Evolutionary conservation across 1,140 invertebrate species (phyloP), one percentile per base, ranked within the genome.

Genomic region (Lucilia sericata): DNA sequence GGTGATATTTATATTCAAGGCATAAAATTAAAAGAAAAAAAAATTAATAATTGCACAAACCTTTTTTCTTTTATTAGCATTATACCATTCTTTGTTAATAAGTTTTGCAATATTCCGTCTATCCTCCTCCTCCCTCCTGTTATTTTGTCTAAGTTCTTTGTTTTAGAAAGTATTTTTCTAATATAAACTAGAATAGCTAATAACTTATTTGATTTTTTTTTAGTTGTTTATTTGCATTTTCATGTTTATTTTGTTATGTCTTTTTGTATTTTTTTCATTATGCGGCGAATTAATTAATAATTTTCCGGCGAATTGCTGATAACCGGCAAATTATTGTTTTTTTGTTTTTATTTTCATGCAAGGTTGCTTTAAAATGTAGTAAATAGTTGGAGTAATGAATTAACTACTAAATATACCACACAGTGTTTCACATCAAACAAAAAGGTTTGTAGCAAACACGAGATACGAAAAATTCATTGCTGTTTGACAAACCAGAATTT

Each of bases 151-250:
- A 17, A n/a, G 13, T n/a, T 60, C 55, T 60, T 60, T 60, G 55
- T 60, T 60, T 17, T n/a, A 60, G 14, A n/a, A 17, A 30, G 25
- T 30, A 17, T 60, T 14, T 60, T 60, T 17, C 5, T 3, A 60
- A 60, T 60, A 17, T 60, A 60, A 30, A 30, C 25, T 60, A 7
- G 5, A 42, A 60, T 60, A 60, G 14, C 7, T 7, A 60, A 60
- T 60, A 60, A n/a, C n/a, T 60, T 60, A 60, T 60, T 60, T 60
- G 55, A 10, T 60, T 17, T 70, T 70, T 70, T 8, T 19, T 21
- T 70, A 10, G n/a, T 70, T 70, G 65, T 70, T 70, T 70, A 70
- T 70, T 70, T 70, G 65, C n/a, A 21, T 70, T 70, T 70, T 60
- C 42, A 42, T 42, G 42, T 42, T 21, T 70, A 70, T 60, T 60